Conservation (phyloP, 2,888 invertebrate species). For the Cephus spinipes region DNA sequence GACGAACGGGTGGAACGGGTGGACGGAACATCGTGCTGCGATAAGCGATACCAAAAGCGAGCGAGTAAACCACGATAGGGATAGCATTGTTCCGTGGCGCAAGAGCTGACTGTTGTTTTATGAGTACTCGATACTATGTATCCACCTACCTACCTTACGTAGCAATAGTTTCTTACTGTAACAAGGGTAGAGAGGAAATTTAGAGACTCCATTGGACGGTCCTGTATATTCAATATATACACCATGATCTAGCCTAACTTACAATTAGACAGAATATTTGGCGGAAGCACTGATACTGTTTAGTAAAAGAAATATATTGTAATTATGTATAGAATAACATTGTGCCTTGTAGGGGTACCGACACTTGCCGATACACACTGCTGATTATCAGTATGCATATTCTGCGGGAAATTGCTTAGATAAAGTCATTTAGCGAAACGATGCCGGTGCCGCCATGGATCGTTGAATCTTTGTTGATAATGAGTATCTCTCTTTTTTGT, state of each 20-base stretch:
- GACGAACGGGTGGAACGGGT: conserved; percentile 16
- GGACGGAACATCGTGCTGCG: conserved; percentile 37
- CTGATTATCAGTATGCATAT: conserved; percentile 33
- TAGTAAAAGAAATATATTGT: background rate
- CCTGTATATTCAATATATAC: background rate
- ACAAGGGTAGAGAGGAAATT: background rate
- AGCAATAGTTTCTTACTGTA: background rate
- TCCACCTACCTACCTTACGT: background rate
- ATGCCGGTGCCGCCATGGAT: conserved; percentile 48
- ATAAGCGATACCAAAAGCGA: conserved; percentile 43
- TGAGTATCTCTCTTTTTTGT: conserved; percentile 21
- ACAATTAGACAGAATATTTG: background rate
- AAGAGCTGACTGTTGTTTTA: conserved; percentile 15
- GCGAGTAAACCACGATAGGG: conserved; percentile 33
- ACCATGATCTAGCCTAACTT: background rate
- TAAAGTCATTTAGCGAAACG: conserved; percentile 35
- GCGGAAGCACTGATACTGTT: background rate
- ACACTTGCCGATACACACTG: conserved; percentile 16
- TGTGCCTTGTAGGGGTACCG: background rate
- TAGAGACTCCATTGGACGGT: background rate
- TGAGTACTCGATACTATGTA: background rate
- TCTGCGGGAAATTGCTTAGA: conserved; percentile 51
- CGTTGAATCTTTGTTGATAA: conserved; percentile 32
- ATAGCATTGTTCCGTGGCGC: conserved; percentile 38
- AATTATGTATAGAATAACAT: background rate